Base-by-base conservation (phyloP, 2,113 vertebrate genomes). In the Poeciliopsis prolifica region DNA sequence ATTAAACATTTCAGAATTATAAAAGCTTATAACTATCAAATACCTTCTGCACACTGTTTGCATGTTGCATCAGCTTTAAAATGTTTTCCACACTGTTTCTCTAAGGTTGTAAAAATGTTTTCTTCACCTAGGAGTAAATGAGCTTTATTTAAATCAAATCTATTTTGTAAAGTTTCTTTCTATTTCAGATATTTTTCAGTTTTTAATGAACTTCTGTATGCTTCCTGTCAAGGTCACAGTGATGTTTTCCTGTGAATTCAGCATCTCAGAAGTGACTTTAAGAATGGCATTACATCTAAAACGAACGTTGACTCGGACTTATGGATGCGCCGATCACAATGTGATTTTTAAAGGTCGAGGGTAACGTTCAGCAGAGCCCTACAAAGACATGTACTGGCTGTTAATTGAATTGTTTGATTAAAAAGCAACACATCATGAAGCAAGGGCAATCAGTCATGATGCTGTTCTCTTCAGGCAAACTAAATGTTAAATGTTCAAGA, bases 301-400 rank as follows among this genome's bases (percentile, higher is more conserved):
- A 70, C 40, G 51, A 37, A 77, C 63, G 42, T 77, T 31, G 26
- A 58, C 61, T 65, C 30, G 33, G 48, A 65, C 3, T 70, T 62
- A 65, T 40, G 26, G 63, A 65, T n/a, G 60, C 35, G 31, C 11
- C 11, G 42, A 35, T 65, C 51, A 58, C 42, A 66, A 31, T 19
- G 3, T 78, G 35, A 24, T 13, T 19, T 29, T 78, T 37, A 28
- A 66, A 65, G 68, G 48, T 58, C 61, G 70, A 65, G 54, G 61
- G 42, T 51, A 28, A 70, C 65, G 60, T 31, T 64, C 19, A 40
- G n/a, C 30, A 44, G 54, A 62, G 28, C 5, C 48, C 51, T 35
- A 65, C 26, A 29, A 69, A 75, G 22, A 61, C 24, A 33, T 33
- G 11, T 22, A 29, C 24, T 5, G 22, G 28, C 14, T 44, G 12